Evolutionary conservation across 2,113 vertebrate species (phyloP).

Genomic region (Crotalus helleri): DNA sequence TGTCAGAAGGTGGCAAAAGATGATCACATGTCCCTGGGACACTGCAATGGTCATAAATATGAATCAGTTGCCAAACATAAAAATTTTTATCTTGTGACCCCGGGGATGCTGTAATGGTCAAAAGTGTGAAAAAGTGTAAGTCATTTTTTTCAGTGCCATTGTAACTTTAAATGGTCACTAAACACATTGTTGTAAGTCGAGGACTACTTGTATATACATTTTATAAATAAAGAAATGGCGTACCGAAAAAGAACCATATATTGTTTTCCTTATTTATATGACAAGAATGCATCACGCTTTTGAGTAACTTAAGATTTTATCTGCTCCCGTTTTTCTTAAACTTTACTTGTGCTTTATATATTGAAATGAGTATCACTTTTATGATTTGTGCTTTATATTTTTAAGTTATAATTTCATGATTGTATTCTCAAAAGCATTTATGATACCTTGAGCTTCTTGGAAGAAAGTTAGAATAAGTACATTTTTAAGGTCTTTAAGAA

Average conservation of each 20-base stretch:
- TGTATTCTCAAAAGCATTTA: not conserved
- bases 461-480: not conserved
- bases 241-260: not conserved
- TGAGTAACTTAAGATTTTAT: not conserved
- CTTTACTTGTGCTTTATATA: not conserved
- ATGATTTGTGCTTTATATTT: not conserved
- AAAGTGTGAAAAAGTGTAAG: not conserved
- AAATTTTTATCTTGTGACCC: not conserved
- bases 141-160: not conserved
- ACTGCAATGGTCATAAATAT: not conserved
- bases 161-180: not conserved
- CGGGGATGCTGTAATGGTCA: not conserved
- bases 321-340: not conserved
- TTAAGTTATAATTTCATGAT: not conserved
- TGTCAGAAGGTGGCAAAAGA: not conserved
- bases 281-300: not conserved
- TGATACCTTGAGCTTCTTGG: not conserved
- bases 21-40: not conserved
- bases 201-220: not conserved
- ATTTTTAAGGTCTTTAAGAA: not conserved
- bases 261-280: not conserved
- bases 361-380: not conserved
- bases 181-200: not conserved
- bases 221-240: not conserved
- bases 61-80: not conserved